phyloP scores from a whole-genome alignment of 2,113 vertebrate genomes.

The Daphoenositta chrysoptera region DNA sequence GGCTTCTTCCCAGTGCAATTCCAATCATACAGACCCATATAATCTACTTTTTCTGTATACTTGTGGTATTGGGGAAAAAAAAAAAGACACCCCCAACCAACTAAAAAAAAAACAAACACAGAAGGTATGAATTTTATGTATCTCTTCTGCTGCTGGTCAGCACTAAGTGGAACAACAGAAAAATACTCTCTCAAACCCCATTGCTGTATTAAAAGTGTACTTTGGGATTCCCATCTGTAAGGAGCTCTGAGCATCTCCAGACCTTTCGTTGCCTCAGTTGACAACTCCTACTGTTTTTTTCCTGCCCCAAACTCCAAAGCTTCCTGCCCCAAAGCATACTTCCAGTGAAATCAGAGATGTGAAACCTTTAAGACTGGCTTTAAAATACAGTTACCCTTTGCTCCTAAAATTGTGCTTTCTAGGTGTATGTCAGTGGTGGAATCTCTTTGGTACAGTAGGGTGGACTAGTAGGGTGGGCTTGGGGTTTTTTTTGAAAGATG shows the following conservation, averaged over 20 bases:
- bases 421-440: neutral
- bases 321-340: neutral
- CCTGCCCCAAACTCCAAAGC: neutral
- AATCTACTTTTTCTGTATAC: neutral
- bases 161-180: neutral
- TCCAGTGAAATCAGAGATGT: neutral
- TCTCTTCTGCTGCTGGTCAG: neutral
- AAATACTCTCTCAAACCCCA: neutral
- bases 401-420: neutral
- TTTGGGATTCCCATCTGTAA: neutral
- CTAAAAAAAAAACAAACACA: rapidly evolving
- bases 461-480: neutral
- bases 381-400: neutral
- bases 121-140: neutral
- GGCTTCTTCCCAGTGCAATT: neutral
- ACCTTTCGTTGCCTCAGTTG: neutral
- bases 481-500: neutral
- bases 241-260: neutral
- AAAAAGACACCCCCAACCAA: neutral
- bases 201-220: neutral
- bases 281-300: neutral
- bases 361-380: neutral
- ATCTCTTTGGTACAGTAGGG: neutral
- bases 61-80: neutral
- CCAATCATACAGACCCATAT: neutral